These are phyloP conservation scores for Poliocrania exsul DNA, from an alignment of 2,797 vertebrate genomes.

Conservation along the genomic window DNA sequence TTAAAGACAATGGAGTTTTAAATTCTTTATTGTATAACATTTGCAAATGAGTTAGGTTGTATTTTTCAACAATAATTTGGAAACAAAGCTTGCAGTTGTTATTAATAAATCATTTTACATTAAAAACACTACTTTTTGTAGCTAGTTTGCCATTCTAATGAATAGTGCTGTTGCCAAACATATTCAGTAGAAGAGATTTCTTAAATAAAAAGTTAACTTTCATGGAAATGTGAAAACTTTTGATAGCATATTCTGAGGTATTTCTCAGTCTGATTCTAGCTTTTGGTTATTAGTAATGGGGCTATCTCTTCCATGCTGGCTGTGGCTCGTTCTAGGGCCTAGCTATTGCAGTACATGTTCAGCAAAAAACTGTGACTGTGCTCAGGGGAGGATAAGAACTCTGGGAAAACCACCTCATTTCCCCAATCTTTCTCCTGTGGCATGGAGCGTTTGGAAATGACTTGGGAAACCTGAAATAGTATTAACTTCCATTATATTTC, in stretches of 20 bases:
- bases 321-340: neutral
- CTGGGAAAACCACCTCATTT: neutral
- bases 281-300: neutral
- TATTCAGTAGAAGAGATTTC: neutral
- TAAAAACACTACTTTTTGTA: neutral
- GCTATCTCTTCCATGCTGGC: neutral
- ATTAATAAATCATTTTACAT: neutral
- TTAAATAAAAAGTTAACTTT: neutral
- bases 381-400: neutral
- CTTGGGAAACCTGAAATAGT: neutral
- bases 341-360: neutral
- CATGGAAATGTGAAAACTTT: neutral
- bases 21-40: fast-evolving
- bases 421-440: neutral
- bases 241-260: neutral
- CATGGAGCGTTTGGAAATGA: neutral
- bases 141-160: neutral
- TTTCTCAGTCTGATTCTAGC: neutral
- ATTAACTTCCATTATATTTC: fast-evolving
- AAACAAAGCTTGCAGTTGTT: neutral
- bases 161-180: neutral
- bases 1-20: neutral
- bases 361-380: neutral
- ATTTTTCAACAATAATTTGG: neutral
- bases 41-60: neutral